phyloP scores from a whole-genome alignment of 2,797 vertebrate species.

The Huso huso region DNA sequence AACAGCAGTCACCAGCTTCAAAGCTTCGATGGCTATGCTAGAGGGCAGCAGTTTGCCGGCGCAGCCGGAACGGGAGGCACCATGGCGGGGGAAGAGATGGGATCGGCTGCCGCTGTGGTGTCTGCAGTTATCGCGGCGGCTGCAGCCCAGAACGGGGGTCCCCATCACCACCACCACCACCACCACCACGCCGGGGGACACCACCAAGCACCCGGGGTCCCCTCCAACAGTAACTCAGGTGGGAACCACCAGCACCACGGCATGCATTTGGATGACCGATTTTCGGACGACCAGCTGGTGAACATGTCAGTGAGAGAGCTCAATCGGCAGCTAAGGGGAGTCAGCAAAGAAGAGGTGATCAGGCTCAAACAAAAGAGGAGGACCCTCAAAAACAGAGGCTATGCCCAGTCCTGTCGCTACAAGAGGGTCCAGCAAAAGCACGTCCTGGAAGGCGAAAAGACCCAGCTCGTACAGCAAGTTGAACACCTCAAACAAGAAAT shows the following conservation, averaged over 20 bases:
- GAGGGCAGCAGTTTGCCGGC: conserved; percentile 80
- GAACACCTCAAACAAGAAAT: conserved; percentile 98
- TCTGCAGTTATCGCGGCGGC: conserved; percentile 90
- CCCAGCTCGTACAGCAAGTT: conserved; percentile 92
- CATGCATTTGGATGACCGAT: conserved; percentile 85
- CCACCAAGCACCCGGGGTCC: conserved; percentile 51
- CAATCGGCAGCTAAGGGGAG: conserved; percentile 93
- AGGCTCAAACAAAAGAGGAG: conserved; percentile 96
- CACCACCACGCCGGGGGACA: conserved; percentile 55
- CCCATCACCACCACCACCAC: conserved; percentile 74
- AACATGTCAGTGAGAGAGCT: conserved; percentile 95
- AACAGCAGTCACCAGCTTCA: conserved; percentile 90
- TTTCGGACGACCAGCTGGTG: conserved; percentile 96
- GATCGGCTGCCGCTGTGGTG: conserved; percentile 85
- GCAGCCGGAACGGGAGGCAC: conserved; percentile 66
- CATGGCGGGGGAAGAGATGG: conserved; percentile 83
- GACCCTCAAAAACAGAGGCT: conserved; percentile 97
- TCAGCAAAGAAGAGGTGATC: conserved; percentile 97
- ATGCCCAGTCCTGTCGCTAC: conserved; percentile 96
- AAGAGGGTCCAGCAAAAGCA: conserved; percentile 97
- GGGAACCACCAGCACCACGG: conserved; percentile 48
- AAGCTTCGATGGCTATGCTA: conserved; percentile 86
- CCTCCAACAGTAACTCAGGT: conserved; percentile 48
- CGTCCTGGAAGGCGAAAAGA: conserved; percentile 97
- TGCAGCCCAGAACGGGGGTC: conserved; percentile 77